These are phyloP conservation scores for Apolygus lucorum DNA, from an alignment of 1,140 invertebrate genomes.

Conservation along the genomic window DNA sequence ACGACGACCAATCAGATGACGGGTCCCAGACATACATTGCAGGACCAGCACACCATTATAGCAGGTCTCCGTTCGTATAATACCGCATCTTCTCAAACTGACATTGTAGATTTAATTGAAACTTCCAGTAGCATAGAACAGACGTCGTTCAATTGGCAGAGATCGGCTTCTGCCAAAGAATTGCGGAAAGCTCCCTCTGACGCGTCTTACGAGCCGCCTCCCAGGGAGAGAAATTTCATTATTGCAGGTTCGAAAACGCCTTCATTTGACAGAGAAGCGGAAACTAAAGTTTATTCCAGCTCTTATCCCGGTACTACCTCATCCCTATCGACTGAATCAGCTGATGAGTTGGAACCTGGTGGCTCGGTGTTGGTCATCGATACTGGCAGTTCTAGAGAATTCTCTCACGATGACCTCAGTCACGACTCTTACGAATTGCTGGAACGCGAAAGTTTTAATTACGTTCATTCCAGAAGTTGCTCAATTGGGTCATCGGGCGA, in stretches of 20 bases:
- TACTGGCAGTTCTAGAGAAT: conserved; percentile 33
- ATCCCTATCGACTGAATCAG: conserved; percentile 49
- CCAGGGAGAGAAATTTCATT: conserved; percentile 34
- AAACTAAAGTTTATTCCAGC: conserved; percentile 63
- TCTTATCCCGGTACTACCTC: conserved; percentile 72
- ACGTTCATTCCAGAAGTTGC: conserved; percentile 34
- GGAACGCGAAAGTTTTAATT: conserved; percentile 43
- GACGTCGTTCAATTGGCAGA: conserved; percentile 52
- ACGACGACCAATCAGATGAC: conserved; percentile 23
- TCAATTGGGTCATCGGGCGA: conserved; percentile 61
- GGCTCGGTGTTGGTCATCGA: conserved; percentile 35
- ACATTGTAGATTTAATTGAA: conserved; percentile 37
- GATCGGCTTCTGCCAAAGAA: conserved; percentile 60
- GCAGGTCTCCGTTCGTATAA: conserved; percentile 30
- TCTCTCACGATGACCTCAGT: conserved; percentile 74
- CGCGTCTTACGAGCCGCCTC: conserved; percentile 19
- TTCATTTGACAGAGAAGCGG: conserved; percentile 35
- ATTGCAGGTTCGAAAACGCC: conserved; percentile 34
- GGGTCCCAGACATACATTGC: conserved; percentile 23
- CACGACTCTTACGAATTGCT: conserved; percentile 81
- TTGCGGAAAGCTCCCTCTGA: conserved; percentile 27
- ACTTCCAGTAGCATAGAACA: conserved; percentile 36
- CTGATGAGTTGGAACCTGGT: conserved; percentile 43
- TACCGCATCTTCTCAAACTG: conserved; percentile 33
- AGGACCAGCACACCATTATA: conserved; percentile 22